Conservation (phyloP, 2,888 invertebrate species). For the Penaeus monodon region DNA sequence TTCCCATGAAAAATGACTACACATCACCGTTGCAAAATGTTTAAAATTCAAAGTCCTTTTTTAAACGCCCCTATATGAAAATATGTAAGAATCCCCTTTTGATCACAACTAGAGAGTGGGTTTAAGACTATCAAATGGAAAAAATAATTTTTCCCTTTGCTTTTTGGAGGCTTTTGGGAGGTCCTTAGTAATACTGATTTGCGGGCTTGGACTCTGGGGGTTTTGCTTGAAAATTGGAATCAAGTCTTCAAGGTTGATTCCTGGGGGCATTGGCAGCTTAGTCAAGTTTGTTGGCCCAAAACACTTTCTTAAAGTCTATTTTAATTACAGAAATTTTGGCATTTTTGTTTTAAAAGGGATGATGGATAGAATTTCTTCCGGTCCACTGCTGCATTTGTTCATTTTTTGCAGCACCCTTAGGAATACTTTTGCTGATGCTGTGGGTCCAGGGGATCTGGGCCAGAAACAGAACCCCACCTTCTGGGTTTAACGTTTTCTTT, state of each 20-base stretch:
- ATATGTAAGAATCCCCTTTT: too few species aligned
- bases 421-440: constrained; percentile 24
- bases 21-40: too few species aligned
- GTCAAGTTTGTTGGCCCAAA: constrained; percentile 62
- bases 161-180: constrained; percentile 93
- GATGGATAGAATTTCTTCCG: constrained; percentile 51
- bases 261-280: constrained; percentile 88
- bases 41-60: too few species aligned
- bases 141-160: too few species aligned
- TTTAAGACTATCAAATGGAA: too few species aligned
- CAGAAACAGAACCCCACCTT: constrained; percentile 39
- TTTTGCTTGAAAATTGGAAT: constrained; percentile 76
- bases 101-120: not conserved
- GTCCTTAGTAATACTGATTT: constrained; percentile 78
- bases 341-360: constrained; percentile 31
- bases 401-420: constrained; percentile 42
- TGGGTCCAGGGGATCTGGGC: constrained; percentile 35
- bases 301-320: constrained; percentile 52
- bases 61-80: too few species aligned
- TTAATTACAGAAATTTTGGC: constrained; percentile 25
- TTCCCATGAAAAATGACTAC: too few species aligned
- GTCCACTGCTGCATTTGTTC: constrained; percentile 23
- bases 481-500: constrained; percentile 54
- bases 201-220: constrained; percentile 71
- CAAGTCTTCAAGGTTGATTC: constrained; percentile 79